Conservation (phyloP, 2,888 invertebrate genomes). For the Limnephilus auricula region DNA sequence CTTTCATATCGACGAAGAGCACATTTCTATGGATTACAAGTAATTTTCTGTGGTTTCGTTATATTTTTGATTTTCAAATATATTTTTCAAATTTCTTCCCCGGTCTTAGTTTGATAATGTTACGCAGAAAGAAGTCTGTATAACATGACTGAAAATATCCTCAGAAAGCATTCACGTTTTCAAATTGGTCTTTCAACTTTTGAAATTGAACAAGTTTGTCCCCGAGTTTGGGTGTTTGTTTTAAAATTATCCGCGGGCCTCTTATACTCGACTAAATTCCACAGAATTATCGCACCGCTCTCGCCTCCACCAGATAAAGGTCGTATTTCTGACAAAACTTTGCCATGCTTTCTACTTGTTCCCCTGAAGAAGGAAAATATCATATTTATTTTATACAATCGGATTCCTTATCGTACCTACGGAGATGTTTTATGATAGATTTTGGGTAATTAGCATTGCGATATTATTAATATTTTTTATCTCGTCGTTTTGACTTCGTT, state of each 20-base stretch:
- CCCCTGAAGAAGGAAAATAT: background rate
- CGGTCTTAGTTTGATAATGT: background rate
- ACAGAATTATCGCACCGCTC: background rate
- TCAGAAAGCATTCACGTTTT: constrained; percentile 22
- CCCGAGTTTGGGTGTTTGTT: background rate
- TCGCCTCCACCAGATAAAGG: background rate
- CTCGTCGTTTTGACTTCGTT: background rate
- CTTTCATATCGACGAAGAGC: no score
- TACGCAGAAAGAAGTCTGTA: background rate
- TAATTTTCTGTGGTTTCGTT: no score
- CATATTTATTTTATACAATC: background rate
- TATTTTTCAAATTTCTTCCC: background rate
- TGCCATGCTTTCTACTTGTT: background rate
- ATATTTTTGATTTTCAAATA: background rate
- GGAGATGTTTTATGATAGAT: background rate
- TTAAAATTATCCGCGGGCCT: constrained; percentile 2
- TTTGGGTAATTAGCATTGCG: background rate
- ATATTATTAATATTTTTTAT: background rate
- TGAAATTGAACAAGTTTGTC: constrained; percentile 31
- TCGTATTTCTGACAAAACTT: background rate
- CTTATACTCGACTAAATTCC: background rate
- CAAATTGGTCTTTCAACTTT: constrained; percentile 37
- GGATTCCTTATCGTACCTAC: background rate
- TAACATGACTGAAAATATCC: background rate
- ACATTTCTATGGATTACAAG: no score